Percentiles rank a stretch among this genome's conserved stretches.
These are phyloP conservation scores for Callipepla squamata DNA, from an alignment of 2,113 vertebrate genomes.

Conservation along the genomic window DNA sequence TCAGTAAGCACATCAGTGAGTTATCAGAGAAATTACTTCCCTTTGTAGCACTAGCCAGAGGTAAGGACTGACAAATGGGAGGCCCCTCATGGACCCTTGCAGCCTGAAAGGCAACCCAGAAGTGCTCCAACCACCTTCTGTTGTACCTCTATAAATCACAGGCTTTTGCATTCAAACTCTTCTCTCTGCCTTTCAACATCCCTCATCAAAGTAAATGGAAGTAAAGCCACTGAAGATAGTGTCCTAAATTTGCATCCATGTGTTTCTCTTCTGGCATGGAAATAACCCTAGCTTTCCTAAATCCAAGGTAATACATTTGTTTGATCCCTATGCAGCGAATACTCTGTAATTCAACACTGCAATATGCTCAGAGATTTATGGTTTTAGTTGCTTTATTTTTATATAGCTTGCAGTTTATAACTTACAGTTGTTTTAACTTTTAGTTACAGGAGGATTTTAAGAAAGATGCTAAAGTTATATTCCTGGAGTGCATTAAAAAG, in stretches of 20 bases:
- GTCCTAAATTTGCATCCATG: background rate
- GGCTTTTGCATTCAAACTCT: too few relatives aligned
- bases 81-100: background rate
- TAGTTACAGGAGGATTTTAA: background rate
- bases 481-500: too few relatives aligned
- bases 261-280: background rate
- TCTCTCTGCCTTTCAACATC: background rate
- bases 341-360: background rate
- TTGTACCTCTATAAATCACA: too few relatives aligned
- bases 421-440: background rate
- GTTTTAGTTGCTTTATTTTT: background rate
- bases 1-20: background rate
- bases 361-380: background rate
- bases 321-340: background rate
- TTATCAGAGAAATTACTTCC: background rate
- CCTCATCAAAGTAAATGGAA: background rate
- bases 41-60: rapidly evolving
- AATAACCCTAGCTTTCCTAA: background rate
- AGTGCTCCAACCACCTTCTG: background rate
- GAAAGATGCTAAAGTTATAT: background rate
- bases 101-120: background rate
- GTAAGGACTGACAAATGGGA: rapidly evolving
- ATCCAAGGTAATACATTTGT: rapidly evolving
- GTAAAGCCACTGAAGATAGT: background rate
- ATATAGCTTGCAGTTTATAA: background rate